Base-by-base conservation (phyloP, 2,113 vertebrate species). In the Suncus etruscus region DNA sequence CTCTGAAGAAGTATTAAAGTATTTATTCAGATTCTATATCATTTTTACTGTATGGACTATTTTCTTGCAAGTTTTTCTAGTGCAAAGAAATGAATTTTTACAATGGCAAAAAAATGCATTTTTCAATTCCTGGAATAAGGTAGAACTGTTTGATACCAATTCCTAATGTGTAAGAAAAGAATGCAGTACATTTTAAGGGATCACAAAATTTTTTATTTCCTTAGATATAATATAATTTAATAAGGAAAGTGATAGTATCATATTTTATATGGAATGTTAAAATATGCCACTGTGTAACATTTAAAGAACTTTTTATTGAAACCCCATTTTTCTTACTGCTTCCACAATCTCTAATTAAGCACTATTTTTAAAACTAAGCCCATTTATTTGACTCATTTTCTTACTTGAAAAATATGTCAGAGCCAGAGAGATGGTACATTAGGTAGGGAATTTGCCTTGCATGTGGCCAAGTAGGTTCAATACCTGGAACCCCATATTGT, bases 191-290 rank as follows among this genome's bases (percentile, higher is more conserved):
- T 39, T 39, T 39, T 39, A 91, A 15, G 24, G 11, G 3, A 8
- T 58, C 51, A 51, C 78, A 50, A 87, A 82, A 25, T 87, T 74
- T 74, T 84, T n/a, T 79, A 2, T 61, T 84, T 65, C 51, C 94
- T 91, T 31, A 87, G 83, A 84, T 91, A 66, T 0, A 39, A 4
- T 90, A 10, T 69, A 76, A 94, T 93, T 93, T 89, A 89, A 80
- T 79, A 75, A 83, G 58, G 31, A 14, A 86, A 81, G 58, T 72
- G 87, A 24, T 31, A 66, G 10, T 39, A 24, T 50, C 63, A 74
- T 78, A 54, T 8, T 82, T 32, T 10, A 27, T 31, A 27, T 1
- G 51, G 11, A 86, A 76, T 88, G 54, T 48, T 68, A 82, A 94
- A 86, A 89, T n/a, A 27, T 72, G 29, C 4, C 85, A 18, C 83